These are phyloP conservation scores for Chionoecetes opilio DNA, from an alignment of 1,140 invertebrate genomes.

Conservation along the genomic window DNA sequence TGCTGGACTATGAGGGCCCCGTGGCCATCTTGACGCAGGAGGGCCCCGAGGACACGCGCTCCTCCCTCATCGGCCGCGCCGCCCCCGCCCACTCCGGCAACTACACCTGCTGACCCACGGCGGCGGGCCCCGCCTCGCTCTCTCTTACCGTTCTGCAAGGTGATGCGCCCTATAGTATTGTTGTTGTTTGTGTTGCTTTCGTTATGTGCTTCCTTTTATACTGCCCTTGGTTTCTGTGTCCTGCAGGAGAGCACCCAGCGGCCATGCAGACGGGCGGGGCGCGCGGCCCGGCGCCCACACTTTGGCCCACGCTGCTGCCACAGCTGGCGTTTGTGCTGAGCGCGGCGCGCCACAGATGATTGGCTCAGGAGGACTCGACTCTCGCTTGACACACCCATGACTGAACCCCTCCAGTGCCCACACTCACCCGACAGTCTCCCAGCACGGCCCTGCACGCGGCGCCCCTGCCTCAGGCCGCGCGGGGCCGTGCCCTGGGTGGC, in stretches of 20 bases:
- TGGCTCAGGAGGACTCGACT: neutral
- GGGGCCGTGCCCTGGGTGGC: no score
- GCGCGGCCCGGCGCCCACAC: neutral
- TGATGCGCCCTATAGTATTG: neutral
- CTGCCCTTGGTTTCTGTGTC: neutral
- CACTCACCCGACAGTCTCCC: no score
- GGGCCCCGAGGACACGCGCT: neutral
- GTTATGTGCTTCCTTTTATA: neutral
- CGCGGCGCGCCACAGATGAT: constrained; percentile 36
- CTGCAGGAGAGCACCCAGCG: constrained; percentile 68
- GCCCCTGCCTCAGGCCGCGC: no score
- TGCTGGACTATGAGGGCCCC: constrained; percentile 62
- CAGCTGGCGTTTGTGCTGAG: neutral
- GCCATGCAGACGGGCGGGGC: constrained; percentile 70
- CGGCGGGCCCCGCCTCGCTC: constrained; percentile 51
- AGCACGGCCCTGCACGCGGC: no score
- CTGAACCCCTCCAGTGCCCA: no score
- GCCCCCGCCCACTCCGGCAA: constrained; percentile 60
- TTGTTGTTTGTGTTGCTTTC: neutral
- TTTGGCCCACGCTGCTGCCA: constrained; percentile 16
- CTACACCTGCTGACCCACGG: constrained; percentile 74
- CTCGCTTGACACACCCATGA: no score
- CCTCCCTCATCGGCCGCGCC: constrained; percentile 47
- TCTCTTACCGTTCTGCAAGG: constrained; percentile 57
- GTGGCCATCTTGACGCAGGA: constrained; percentile 51